Evolutionary conservation across 2,888 invertebrate species (phyloP), one percentile per base, ranked within the genome.

Genomic region (Agelastica alni): DNA sequence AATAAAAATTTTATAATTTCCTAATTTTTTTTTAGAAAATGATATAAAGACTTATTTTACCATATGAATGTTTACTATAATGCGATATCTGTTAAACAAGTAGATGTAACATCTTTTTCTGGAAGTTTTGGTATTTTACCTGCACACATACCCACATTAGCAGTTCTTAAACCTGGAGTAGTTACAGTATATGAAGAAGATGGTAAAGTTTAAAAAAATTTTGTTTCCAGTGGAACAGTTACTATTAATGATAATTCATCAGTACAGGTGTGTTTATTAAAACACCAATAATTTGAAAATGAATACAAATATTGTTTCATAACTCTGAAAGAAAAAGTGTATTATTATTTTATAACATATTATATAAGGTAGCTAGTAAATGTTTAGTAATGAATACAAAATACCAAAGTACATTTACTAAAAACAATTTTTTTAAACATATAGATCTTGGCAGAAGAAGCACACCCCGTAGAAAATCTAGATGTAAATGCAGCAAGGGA

Each of bases 201-300:
- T 72, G 96, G 95, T 57, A 82, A 84, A 60, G 77, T 85, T 9
- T 90, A 86, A 71, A 95, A 93, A 78, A 90, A 88, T 71, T 97
- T 98, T 77, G 97, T 97, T 6, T 97, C 97, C 53, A 96, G 96
- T 68, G 98, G 98, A 51, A 93, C 96, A 13, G 83, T 98, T 63
- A 89, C 96, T 22, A 93, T 98, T 66, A 97, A 98, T 75, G 94
- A 95, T 62, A 96, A 98, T 75, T 96, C 96, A 4, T 90, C 94
- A 58, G 93, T 93, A 51, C 97, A 98, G 83, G 89, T 89, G 71
- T 6, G 18, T 22, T 20, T 48, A 4, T n/a, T n/a, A n/a, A n/a
- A n/a, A n/a, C n/a, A n/a, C n/a, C n/a, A n/a, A n/a, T n/a, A n/a
- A n/a, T n/a, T n/a, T n/a, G n/a, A n/a, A n/a, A n/a, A n/a, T n/a